Percentiles rank a stretch among this genome's conserved stretches.
Conservation (phyloP, 2,797 vertebrate genomes). For the Falco concolor region DNA sequence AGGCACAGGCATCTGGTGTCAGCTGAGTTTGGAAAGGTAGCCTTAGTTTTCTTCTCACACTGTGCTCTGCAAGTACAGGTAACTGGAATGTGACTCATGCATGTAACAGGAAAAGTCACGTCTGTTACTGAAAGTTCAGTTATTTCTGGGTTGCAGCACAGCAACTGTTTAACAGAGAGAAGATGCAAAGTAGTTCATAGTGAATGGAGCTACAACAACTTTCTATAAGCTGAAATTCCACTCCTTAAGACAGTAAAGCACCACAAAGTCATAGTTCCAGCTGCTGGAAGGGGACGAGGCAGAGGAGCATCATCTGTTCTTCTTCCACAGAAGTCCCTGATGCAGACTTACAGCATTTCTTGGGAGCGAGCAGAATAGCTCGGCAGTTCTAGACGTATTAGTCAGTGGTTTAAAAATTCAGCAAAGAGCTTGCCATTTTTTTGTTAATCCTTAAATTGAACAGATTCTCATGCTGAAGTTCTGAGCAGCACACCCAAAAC, state of each 20-base stretch:
- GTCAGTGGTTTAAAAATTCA: conserved; percentile 16
- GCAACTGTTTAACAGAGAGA: not conserved
- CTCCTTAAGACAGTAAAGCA: not conserved
- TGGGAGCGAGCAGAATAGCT: not conserved
- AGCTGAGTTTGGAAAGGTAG: not conserved
- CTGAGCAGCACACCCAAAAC: not conserved
- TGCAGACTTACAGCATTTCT: not conserved
- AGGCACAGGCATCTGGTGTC: rapidly evolving
- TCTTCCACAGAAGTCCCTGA: not conserved
- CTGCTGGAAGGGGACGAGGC: not conserved
- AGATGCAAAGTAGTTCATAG: not conserved
- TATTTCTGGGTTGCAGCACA: not conserved
- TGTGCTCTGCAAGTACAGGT: not conserved
- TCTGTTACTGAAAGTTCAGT: not conserved
- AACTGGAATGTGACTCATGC: not conserved
- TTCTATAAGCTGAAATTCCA: not conserved
- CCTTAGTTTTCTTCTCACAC: not conserved
- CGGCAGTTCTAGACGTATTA: not conserved
- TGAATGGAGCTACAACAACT: not conserved
- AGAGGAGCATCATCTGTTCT: not conserved
- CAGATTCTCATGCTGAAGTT: not conserved
- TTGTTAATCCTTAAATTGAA: not conserved
- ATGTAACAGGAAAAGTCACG: not conserved
- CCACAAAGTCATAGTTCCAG: not conserved
- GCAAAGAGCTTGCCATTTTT: not conserved